Base-by-base conservation (phyloP, 2,797 vertebrate species). In the Microcaecilia unicolor region DNA sequence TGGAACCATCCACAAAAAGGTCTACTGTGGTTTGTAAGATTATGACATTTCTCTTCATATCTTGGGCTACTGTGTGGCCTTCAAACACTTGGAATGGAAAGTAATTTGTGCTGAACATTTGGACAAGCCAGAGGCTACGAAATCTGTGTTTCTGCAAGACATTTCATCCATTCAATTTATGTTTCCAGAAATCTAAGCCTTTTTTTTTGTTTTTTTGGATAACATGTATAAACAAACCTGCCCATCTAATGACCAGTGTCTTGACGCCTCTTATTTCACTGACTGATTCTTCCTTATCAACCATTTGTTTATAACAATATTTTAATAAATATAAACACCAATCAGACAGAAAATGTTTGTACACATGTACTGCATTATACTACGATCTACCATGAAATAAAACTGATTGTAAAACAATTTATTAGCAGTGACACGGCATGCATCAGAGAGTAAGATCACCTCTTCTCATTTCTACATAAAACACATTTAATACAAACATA, bases 401-500 rank as follows among this genome's bases (percentile, higher is more conserved):
- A 6, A 7, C n/a, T 29, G 10, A 44, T 34, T 34, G 40, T 35
- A 46, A 47, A 22, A 13, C 28, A 29, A 31, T 18, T 9, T n/a
- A 23, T 18, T 32, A 18, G 18, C 22, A 16, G 22, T 6, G 32
- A 34, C 1, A 0, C n/a, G 32, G 20, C 41, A 46, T 10, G 16
- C 21, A 25, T 34, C n/a, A 18, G 55, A 23, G 10, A 5, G 8
- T 25, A 25, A 2, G 8, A 6, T 31, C 6, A 0, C 3, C 25
- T 37, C 34, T 41, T 44, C 33, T 19, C 34, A 24, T 10, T 53
- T 28, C 32, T 9, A 10, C n/a, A n/a, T n/a, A n/a, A n/a, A n/a
- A n/a, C n/a, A n/a, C 15, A 43, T 31, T 39, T 57, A 51, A 45
- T 42, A 34, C 26, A 15, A 53, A 6, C 11, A 44, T 48, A 49